Evolutionary conservation across 2,888 invertebrate species (phyloP), one percentile per base, ranked within the genome.

Genomic region (Lasioglossum oenotherae): DNA sequence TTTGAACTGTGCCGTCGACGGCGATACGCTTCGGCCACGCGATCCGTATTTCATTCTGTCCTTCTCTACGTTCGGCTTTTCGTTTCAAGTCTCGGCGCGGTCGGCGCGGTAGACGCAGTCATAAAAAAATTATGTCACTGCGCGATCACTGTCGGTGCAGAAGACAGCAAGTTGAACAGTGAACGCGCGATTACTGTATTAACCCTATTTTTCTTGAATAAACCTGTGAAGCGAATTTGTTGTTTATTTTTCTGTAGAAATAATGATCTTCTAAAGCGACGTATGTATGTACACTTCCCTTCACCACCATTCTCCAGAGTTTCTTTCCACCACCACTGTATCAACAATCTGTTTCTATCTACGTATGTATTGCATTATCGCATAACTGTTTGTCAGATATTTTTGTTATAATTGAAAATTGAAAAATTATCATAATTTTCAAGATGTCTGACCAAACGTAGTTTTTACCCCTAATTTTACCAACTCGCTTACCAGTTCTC

Each of bases 181-280:
- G 31, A 31, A 31, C 31, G 31, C 31, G 31, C 31, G 31, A 31
- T 31, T 31, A 31, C 31, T 31, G 31, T 31, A 64, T 64, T 64
- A 6, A 64, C 19, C 64, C 16, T 64, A 64, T 64, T 64, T 64
- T 64, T 64, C 64, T 64, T 31, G 19, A 64, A 64, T 64, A 64
- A 64, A 31, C 19, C 64, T 16, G 16, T 64, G 19, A 19, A 64
- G 19, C 31, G 64, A 64, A 31, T 19, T 31, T 31, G 64, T 64
- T 64, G 64, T 64, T 64, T 19, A 31, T 31, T 31, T 31, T 19
- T 64, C 31, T 31, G 64, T 31, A 64, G 31, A 19, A 64, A 64
- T 16, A 31, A 27, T 16, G 31, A 23, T 67, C 23, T 23, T 35
- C 23, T 3, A 2, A 23, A 19, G 23, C 69, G 69, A 38, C 38